Conservation (phyloP, 2,113 vertebrate species). For the Tychaedon coryphoeus region DNA sequence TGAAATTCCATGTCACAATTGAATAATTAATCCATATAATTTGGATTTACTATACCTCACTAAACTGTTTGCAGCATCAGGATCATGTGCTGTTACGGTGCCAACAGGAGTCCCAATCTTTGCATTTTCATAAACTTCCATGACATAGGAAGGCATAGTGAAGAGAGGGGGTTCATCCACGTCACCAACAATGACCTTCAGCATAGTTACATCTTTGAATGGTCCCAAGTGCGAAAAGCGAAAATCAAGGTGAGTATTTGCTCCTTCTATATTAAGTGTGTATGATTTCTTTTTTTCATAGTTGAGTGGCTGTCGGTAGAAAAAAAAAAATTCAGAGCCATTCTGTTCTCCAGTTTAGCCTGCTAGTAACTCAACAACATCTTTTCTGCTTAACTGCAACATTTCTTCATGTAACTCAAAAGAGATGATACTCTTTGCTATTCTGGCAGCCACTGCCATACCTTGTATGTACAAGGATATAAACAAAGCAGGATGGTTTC, state of each 20-base stretch:
- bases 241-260: conserved; percentile 91
- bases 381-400: background rate
- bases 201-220: conserved; percentile 89
- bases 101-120: conserved; percentile 86
- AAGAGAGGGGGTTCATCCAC: conserved; percentile 93
- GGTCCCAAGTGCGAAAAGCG: conserved; percentile 92
- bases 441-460: background rate
- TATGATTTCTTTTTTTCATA: conserved; percentile 96
- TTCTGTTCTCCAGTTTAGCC: background rate
- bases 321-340: conserved; percentile 25
- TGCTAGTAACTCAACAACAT: background rate
- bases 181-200: conserved; percentile 93
- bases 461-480: background rate
- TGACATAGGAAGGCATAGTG: conserved; percentile 87
- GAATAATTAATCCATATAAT: background rate
- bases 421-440: background rate
- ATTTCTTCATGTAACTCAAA: background rate
- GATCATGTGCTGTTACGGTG: conserved; percentile 90
- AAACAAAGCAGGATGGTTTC: background rate
- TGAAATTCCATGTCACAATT: background rate
- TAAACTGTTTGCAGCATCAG: conserved; percentile 86
- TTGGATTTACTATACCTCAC: conserved; percentile 79
- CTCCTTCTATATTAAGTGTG: conserved; percentile 91
- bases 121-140: conserved; percentile 94
- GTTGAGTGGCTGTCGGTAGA: conserved; percentile 85